Conservation (phyloP, 2,797 vertebrate species). For the Urosaurus nigricauda region DNA sequence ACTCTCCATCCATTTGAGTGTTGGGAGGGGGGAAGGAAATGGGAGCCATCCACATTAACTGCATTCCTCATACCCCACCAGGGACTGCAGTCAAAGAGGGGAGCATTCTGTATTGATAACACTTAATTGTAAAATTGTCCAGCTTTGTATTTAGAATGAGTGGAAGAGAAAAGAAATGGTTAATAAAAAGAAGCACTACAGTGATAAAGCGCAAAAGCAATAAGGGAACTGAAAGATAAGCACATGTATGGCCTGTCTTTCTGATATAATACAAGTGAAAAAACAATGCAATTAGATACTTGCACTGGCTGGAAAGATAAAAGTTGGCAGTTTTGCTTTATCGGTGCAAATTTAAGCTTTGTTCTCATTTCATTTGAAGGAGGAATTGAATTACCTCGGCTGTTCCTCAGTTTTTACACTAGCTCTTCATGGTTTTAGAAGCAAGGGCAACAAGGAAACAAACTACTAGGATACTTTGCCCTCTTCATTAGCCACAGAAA, state of each 20-base stretch:
- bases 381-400: conserved; percentile 45
- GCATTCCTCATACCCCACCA: background rate
- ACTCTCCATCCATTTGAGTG: conserved; percentile 19
- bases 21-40: background rate
- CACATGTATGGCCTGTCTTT: background rate
- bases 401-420: conserved; percentile 28
- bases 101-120: conserved; percentile 15
- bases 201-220: conserved; percentile 55
- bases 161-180: conserved; percentile 25
- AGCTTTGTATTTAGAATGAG: conserved; percentile 39
- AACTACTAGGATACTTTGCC: background rate
- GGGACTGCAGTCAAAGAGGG: conserved; percentile 7
- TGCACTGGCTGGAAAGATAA: fast-evolving
- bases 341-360: conserved; percentile 12
- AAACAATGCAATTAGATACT: conserved; percentile 36
- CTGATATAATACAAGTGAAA: conserved; percentile 30
- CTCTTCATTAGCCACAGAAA: background rate
- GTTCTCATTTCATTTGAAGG: conserved; percentile 28
- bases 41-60: conserved; percentile 32
- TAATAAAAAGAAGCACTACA: background rate
- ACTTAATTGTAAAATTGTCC: conserved; percentile 38
- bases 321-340: conserved; percentile 1
- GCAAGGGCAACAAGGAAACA: background rate
- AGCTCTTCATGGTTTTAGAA: background rate
- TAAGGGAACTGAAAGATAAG: conserved; percentile 39